These are phyloP conservation scores for Vanacampus margaritifer DNA, from an alignment of 2,113 vertebrate genomes.

Conservation along the genomic window DNA sequence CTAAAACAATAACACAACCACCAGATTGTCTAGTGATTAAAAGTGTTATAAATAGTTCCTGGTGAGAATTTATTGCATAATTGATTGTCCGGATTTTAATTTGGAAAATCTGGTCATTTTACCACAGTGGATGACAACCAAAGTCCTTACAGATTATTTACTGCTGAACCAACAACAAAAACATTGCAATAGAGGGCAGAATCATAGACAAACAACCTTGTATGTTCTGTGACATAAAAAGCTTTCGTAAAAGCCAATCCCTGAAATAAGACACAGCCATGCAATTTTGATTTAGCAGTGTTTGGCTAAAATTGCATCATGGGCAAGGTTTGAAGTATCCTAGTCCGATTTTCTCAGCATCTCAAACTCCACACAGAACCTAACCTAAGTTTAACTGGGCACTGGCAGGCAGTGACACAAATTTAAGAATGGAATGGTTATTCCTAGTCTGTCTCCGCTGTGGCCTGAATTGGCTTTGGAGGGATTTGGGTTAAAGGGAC, in stretches of 20 bases:
- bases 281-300: neutral
- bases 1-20: too few relatives aligned
- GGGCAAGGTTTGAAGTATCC: neutral
- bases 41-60: too few relatives aligned
- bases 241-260: neutral
- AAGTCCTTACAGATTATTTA: too few relatives aligned
- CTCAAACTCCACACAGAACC: conserved; percentile 21
- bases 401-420: conserved; percentile 43
- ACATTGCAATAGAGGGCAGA: too few relatives aligned
- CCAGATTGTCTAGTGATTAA: too few relatives aligned
- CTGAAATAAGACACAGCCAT: neutral
- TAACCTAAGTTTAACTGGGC: conserved; percentile 1
- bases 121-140: too few relatives aligned
- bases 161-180: too few relatives aligned
- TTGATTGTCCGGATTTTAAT: too few relatives aligned
- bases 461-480: conserved; percentile 47
- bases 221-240: neutral
- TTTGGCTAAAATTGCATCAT: neutral
- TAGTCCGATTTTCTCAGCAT: conserved; percentile 61
- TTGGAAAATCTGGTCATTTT: too few relatives aligned
- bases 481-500: conserved; percentile 46
- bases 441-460: conserved; percentile 57
- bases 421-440: conserved; percentile 55
- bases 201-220: too few relatives aligned
- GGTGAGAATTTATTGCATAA: too few relatives aligned